Evolutionary conservation across 2,888 invertebrate genomes (phyloP), one percentile per base, ranked within the genome.

Genomic region (Micoletzkya japonica): DNA sequence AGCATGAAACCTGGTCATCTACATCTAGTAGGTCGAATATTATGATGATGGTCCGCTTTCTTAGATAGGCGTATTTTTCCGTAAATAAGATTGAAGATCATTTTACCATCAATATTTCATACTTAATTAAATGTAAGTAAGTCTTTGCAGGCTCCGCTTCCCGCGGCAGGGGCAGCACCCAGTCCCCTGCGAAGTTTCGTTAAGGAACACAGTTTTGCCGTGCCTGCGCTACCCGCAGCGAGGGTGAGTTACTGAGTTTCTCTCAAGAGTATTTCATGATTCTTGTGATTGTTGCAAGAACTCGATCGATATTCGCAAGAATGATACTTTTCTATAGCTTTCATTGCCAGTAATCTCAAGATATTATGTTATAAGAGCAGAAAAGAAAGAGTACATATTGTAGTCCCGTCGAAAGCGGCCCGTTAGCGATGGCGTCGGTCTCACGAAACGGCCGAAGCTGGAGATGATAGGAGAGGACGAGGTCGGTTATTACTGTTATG

Each of bases 131-230:
- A 39, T 28, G 14, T 37, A 59, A n/a, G n/a, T n/a, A n/a, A n/a
- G n/a, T n/a, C n/a, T n/a, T 39, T 50, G 49, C 4, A 63, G 63
- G 63, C 63, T 2, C n/a, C n/a, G n/a, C 49, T 63, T 4, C 17
- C 50, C 1, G 63, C 34, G 32, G 34, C 63, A 2, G 63, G 63
- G 50, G 44, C 63, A 2, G 63, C 50, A 4, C 63, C 63, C n/a
- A 63, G 63, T 34, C 63, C 63, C n/a, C 63, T 63, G 24, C 63
- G 63, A 10, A 63, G 50, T 50, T 63, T 63, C 63, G 49, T 50
- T 10, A 32, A 44, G 0, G 63, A 50, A 0, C 63, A 49, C 10
- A 7, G 24, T 17, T 63, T 63, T 24, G 63, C 34, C 34, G 50
- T 63, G 20, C 63, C 63, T 1, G 0, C 32, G 1, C 50, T 63